These are phyloP conservation scores for Epinotia demarniana DNA, from an alignment of 2,888 invertebrate genomes.

Conservation along the genomic window DNA sequence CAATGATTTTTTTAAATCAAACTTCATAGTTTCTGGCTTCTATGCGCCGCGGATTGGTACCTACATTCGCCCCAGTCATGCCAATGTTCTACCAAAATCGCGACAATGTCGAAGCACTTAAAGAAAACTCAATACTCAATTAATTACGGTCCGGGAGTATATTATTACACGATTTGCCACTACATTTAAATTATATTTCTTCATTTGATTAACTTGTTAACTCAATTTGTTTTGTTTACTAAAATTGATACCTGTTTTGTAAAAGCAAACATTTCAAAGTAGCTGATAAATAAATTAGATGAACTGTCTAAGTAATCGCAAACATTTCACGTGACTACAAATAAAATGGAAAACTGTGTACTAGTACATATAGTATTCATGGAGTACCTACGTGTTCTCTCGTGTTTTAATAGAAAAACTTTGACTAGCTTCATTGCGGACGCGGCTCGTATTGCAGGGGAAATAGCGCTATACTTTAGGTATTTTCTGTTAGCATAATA, in stretches of 20 bases:
- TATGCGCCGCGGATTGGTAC: constrained; percentile 2
- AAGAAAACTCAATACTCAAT: constrained; percentile 6
- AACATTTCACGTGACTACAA: constrained; percentile 30
- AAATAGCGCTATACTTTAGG: constrained; percentile 47
- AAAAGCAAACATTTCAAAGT: constrained; percentile 18
- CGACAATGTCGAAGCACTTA: constrained; percentile 4
- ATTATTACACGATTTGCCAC: constrained; percentile 9
- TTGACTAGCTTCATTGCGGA: constrained; percentile 50
- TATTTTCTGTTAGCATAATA: constrained; percentile 62
- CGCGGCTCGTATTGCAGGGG: constrained; percentile 44
- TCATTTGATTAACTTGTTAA: neutral
- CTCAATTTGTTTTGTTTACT: neutral
- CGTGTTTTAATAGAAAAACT: constrained; percentile 56
- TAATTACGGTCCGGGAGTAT: constrained; percentile 1
- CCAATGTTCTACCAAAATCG: neutral
- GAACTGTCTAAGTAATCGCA: constrained; percentile 28
- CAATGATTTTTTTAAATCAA: constrained; percentile 27
- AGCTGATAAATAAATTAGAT: constrained; percentile 17
- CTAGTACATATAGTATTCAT: constrained; percentile 51
- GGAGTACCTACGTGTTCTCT: constrained; percentile 54
- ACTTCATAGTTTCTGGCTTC: constrained; percentile 17
- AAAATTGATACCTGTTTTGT: neutral
- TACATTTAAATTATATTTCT: constrained; percentile 5
- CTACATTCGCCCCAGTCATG: neutral
- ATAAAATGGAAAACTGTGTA: constrained; percentile 38